These are phyloP conservation scores for Lanius collurio DNA, from an alignment of 2,113 vertebrate species.

Conservation along the genomic window DNA sequence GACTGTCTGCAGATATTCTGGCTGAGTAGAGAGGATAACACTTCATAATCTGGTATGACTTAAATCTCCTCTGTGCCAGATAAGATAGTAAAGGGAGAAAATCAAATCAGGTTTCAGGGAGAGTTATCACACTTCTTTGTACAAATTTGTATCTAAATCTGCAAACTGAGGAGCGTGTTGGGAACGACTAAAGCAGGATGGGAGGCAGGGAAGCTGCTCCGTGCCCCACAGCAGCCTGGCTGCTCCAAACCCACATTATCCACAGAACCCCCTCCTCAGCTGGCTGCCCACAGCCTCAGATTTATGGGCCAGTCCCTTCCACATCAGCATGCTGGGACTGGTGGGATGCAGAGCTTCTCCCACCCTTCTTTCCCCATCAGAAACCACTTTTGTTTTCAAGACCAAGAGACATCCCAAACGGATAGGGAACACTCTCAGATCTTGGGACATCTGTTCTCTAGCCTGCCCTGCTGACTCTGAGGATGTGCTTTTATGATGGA, in stretches of 20 bases:
- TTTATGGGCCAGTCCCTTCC: neutral
- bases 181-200: neutral
- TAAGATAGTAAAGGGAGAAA: neutral
- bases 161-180: neutral
- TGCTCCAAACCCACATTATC: neutral
- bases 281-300: neutral
- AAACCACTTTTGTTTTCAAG: neutral
- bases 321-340: rapidly evolving
- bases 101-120: slow-evolving; percentile 43
- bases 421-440: neutral
- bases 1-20: neutral
- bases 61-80: slow-evolving; percentile 17
- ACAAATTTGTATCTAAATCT: slow-evolving; percentile 24
- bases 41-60: slow-evolving; percentile 13
- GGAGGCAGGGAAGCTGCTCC: neutral
- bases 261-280: neutral
- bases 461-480: rapidly evolving
- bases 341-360: neutral
- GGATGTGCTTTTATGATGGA: neutral
- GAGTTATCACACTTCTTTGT: slow-evolving; percentile 26
- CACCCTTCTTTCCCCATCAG: neutral
- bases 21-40: slow-evolving; percentile 17
- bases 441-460: neutral
- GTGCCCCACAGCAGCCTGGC: neutral
- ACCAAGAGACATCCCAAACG: neutral